Conservation (phyloP, 2,113 vertebrate species). For the Peucedramus taeniatus region DNA sequence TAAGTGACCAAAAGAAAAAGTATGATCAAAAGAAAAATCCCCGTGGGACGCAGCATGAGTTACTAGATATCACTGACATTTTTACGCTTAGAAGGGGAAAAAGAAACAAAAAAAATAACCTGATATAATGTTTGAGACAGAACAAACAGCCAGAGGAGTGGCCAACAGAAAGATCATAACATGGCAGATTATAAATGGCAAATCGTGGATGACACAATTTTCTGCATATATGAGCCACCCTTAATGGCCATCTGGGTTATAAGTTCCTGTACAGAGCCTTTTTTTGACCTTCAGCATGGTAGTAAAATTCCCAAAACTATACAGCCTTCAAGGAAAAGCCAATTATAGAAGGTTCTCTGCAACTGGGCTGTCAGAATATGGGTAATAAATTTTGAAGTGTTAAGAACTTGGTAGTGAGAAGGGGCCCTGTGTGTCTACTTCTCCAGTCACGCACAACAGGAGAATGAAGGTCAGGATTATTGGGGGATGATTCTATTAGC, state of each 20-base stretch:
- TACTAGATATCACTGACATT: background rate
- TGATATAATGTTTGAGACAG: background rate
- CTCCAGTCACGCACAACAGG: background rate
- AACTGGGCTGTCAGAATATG: background rate
- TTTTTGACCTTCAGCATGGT: background rate
- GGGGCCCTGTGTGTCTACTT: background rate
- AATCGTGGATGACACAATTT: background rate
- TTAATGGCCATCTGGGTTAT: background rate
- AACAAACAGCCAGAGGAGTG: background rate
- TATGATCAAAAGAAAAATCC: background rate
- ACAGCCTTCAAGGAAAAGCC: background rate
- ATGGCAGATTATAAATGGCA: background rate
- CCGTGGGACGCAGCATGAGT: background rate
- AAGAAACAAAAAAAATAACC: background rate
- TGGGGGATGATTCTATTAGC: background rate
- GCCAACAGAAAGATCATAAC: background rate
- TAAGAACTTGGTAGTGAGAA: background rate
- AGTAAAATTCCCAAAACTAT: background rate
- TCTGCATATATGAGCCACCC: background rate
- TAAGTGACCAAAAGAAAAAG: fast-evolving
- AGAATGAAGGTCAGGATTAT: background rate
- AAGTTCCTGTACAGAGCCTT: background rate
- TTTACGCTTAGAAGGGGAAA: background rate
- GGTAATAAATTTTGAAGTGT: background rate
- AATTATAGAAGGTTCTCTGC: background rate